Base-by-base conservation (phyloP, 2,797 vertebrate genomes). In the Momotus momota region DNA sequence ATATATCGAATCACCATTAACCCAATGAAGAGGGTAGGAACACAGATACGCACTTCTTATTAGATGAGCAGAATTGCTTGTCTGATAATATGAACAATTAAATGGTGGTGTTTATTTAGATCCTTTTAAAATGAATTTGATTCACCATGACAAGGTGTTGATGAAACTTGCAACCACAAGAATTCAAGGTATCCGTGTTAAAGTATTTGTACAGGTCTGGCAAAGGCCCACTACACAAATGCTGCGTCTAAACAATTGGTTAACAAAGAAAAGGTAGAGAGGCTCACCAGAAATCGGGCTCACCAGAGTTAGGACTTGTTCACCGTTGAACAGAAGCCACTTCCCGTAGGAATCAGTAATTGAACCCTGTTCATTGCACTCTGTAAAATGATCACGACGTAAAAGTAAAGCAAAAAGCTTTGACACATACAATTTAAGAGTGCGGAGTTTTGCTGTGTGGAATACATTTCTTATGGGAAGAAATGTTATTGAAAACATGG, bases 1-100 rank as follows among this genome's bases (percentile, higher is more conserved):
- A 97, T 98, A 98, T 98, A 98, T 98, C 98, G 98, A 98, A 98
- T 98, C 97, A 94, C 97, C 95, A 97, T 98, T 98, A 98, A 98
- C 97, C 90, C 97, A 98, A 82, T 98, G 95, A 97, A 97, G 94
- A 97, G 94, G 96, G 91, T 92, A 95, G 93, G 66, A 95, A 89
- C 88, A 62, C 66, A 91, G 81, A 91, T 91, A 96, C 35, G 97
- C 77, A 70, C 88, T 95, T 96, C 88, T 97, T 97, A 98, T 97
- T 98, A 98, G 96, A 97, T 94, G 90, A 98, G 81, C 73, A 61
- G 86, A 95, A 81, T 96, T 97, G 87, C 91, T 97, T 97, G 94
- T 96, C 95, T 96, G 94, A 91, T 97, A 97, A 97, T 94, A 87
- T 25, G 82, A 97, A 97, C 93, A 97, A 97, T 98, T 98, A 97